A percentile compares a stretch with the other conserved stretches of the same genome.
These are phyloP conservation scores for Burhinus bistriatus DNA, from an alignment of 2,113 vertebrate genomes.

Conservation along the genomic window DNA sequence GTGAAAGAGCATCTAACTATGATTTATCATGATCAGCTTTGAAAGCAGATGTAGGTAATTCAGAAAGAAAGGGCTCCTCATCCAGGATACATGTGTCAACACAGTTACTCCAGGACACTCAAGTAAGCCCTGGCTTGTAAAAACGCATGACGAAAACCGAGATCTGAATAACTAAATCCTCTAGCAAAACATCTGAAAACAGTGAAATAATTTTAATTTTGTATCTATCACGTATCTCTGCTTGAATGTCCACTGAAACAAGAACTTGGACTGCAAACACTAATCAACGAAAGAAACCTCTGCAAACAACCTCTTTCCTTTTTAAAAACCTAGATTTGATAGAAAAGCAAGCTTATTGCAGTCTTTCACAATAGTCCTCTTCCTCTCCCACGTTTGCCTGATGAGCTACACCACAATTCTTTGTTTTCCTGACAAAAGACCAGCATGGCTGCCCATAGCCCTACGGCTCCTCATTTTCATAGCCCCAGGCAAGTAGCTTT, in stretches of 20 bases:
- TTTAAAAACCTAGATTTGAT: neutral
- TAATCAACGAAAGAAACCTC: neutral
- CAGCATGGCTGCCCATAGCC: neutral
- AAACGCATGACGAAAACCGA: neutral
- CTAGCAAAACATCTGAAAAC: neutral
- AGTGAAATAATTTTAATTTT: neutral
- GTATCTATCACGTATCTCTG: fast-evolving
- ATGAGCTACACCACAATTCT: neutral
- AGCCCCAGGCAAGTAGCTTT: neutral
- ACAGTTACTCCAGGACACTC: neutral
- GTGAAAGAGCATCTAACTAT: neutral
- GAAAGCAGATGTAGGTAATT: neutral
- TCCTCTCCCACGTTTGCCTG: neutral
- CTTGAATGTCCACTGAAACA: neutral
- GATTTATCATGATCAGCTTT: neutral
- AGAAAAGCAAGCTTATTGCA: neutral
- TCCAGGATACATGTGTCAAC: neutral
- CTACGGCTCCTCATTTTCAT: neutral
- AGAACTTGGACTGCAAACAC: neutral
- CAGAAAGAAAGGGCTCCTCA: neutral
- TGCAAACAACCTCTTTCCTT: neutral
- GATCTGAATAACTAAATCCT: neutral
- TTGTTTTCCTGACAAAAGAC: neutral
- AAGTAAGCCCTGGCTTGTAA: neutral
- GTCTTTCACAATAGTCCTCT: neutral